These are phyloP conservation scores for Sander lucioperca DNA, from an alignment of 2,113 vertebrate species.

Conservation along the genomic window DNA sequence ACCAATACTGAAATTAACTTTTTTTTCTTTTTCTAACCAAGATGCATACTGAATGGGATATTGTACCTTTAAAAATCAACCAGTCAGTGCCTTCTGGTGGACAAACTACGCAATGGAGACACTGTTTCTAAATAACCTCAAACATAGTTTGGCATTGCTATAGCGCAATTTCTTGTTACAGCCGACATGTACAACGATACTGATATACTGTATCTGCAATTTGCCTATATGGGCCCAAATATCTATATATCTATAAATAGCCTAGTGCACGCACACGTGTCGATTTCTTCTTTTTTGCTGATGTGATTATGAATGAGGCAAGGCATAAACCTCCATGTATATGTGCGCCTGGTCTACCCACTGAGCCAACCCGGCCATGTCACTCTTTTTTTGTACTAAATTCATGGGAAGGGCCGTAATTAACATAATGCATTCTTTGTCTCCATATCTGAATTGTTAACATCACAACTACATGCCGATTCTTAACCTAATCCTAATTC, in stretches of 20 bases:
- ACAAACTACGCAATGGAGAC: neutral
- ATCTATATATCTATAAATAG: neutral
- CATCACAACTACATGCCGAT: neutral
- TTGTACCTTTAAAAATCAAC: neutral
- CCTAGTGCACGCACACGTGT: neutral
- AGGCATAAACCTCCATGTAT: too few species aligned
- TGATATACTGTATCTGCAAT: neutral
- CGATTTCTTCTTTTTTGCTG: neutral
- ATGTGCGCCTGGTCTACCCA: too few species aligned
- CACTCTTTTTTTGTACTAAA: neutral
- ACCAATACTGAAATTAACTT: neutral
- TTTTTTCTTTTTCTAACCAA: neutral
- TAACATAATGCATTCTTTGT: neutral
- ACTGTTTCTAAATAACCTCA: neutral
- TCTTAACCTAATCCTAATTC: neutral
- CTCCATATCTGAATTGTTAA: neutral
- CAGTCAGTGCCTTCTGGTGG: neutral
- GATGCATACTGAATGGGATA: neutral
- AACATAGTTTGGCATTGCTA: too few species aligned
- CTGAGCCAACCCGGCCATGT: neutral
- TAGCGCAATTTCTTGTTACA: neutral
- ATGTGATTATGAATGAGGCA: neutral
- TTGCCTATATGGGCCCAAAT: neutral
- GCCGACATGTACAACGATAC: neutral
- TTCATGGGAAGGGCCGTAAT: neutral